Conservation (phyloP, 2,888 invertebrate species). For the Volucella inanis region DNA sequence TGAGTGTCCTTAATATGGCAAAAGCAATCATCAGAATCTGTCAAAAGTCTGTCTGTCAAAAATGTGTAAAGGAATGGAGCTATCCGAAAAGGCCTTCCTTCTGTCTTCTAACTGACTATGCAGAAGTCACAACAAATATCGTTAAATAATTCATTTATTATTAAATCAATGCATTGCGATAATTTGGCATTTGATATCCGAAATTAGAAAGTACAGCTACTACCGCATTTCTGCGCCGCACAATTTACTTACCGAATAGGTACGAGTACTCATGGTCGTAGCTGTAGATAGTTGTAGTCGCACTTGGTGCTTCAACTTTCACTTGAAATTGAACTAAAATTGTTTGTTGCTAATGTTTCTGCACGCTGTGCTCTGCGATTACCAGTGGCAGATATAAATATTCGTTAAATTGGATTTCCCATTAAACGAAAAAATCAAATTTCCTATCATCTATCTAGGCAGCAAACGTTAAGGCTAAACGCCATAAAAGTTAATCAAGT, state of each 20-base stretch:
- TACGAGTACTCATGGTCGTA: not conserved
- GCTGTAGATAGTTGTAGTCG: not conserved
- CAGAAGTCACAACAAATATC: slow-evolving; percentile 46
- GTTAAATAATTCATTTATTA: slow-evolving; percentile 58
- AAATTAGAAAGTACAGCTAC: slow-evolving; percentile 70
- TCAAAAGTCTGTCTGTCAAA: no score
- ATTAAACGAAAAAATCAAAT: slow-evolving; percentile 1
- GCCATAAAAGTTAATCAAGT: slow-evolving; percentile 58
- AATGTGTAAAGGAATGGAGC: no score
- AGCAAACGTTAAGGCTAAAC: not conserved
- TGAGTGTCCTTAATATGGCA: no score
- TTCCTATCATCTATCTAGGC: not conserved
- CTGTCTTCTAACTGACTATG: slow-evolving; percentile 2
- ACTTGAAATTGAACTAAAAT: slow-evolving; percentile 60
- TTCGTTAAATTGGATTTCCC: slow-evolving; percentile 46
- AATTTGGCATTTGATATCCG: slow-evolving; percentile 70
- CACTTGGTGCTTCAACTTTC: slow-evolving; percentile 54
- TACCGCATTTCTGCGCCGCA: slow-evolving; percentile 48
- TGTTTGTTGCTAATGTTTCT: slow-evolving; percentile 23
- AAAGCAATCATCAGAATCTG: no score
- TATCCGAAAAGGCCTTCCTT: no score
- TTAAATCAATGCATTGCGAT: slow-evolving; percentile 62
- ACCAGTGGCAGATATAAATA: slow-evolving; percentile 17
- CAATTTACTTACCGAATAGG: slow-evolving; percentile 16
- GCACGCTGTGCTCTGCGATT: slow-evolving; percentile 1